Evolutionary conservation across 2,113 vertebrate species (phyloP).

Genomic region (Entelurus aequoreus): DNA sequence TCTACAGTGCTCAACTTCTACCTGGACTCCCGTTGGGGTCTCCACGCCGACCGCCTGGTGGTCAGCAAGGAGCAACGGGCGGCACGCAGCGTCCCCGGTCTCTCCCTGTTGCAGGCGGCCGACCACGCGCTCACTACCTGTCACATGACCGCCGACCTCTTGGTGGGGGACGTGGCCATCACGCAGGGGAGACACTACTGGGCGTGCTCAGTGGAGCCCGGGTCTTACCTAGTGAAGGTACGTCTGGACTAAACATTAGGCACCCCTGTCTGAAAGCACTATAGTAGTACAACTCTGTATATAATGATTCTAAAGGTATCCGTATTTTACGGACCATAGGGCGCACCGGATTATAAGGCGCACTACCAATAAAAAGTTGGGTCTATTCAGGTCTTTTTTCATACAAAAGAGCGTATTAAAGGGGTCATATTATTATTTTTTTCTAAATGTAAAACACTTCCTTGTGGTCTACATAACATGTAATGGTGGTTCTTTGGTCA

Average conservation of each 20-base stretch:
- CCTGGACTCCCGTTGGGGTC: constrained; percentile 91
- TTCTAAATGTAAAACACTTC: too few relatives aligned
- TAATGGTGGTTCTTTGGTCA: too few relatives aligned
- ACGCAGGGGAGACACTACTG: constrained; percentile 96
- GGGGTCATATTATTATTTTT: too few relatives aligned
- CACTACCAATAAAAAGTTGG: too few relatives aligned
- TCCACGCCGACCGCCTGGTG: constrained; percentile 87
- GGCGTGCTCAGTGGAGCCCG: constrained; percentile 94
- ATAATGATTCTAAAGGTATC: too few relatives aligned
- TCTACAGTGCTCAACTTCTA: constrained; percentile 90
- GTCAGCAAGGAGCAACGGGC: constrained; percentile 94
- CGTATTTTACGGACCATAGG: too few relatives aligned
- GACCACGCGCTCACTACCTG: constrained; percentile 91
- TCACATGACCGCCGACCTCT: constrained; percentile 87
- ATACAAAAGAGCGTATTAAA: too few relatives aligned
- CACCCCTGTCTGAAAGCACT: neutral
- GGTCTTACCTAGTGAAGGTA: constrained; percentile 92
- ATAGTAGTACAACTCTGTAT: too few relatives aligned
- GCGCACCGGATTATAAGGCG: too few relatives aligned
- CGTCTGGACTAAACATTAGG: constrained; percentile 11
- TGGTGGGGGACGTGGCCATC: constrained; percentile 90
- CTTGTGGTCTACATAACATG: too few relatives aligned
- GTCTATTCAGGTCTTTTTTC: too few relatives aligned
- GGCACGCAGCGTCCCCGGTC: constrained; percentile 85
- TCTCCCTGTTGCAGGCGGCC: constrained; percentile 78